A percentile compares a stretch with the other conserved stretches of the same genome.
These are phyloP conservation scores for Hydractinia echinata DNA, from an alignment of 30 jellyfish, hydroid and myxozoan genomes.

Conservation along the genomic window DNA sequence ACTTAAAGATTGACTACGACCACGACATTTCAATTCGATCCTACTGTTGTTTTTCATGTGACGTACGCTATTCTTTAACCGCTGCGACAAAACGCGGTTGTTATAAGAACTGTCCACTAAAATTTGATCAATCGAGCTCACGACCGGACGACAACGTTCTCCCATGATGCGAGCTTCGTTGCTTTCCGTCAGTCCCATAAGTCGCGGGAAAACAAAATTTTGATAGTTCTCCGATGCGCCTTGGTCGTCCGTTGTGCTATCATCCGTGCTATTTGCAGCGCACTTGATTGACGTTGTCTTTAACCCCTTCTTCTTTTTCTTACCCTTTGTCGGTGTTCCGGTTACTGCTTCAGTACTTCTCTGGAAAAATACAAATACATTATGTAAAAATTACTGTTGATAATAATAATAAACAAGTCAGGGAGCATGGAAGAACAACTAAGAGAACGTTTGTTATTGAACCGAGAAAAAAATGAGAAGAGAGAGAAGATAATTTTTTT, in stretches of 20 bases:
- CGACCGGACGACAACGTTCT: constrained; percentile 28
- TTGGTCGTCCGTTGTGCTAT: background rate
- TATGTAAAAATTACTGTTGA: too few species aligned
- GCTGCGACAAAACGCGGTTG: constrained; percentile 8
- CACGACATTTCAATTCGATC: background rate
- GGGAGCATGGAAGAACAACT: too few species aligned
- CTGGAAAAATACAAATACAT: too few species aligned
- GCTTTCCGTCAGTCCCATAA: constrained; percentile 70
- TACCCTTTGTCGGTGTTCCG: too few species aligned
- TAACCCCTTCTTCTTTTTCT: too few species aligned
- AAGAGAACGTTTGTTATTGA: too few species aligned
- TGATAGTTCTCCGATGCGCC: constrained; percentile 16
- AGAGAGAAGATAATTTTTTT: too few species aligned
- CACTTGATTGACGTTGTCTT: too few species aligned
- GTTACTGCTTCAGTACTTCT: too few species aligned
- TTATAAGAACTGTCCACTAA: background rate
- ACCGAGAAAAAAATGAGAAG: too few species aligned
- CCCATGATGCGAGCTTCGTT: constrained; percentile 86
- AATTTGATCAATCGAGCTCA: background rate
- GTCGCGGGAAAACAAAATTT: constrained; percentile 58
- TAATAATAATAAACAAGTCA: too few species aligned
- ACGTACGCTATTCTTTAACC: constrained; percentile 22
- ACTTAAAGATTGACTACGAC: background rate
- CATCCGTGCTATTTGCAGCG: background rate
- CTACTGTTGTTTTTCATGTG: constrained; percentile 26